Base-by-base conservation (phyloP, 2,113 vertebrate genomes). In the Syngnathoides biaculeatus region DNA sequence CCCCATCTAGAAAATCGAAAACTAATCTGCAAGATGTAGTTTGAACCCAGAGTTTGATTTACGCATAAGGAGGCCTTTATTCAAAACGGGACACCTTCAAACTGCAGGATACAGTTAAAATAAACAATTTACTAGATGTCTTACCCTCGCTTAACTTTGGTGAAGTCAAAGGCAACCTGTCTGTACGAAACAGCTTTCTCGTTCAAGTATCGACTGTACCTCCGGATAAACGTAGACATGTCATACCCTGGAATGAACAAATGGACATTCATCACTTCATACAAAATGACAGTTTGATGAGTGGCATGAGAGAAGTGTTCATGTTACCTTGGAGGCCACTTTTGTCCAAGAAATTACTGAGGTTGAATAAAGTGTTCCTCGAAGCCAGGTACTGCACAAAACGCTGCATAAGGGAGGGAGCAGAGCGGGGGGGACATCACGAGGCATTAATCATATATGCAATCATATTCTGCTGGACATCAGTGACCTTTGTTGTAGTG, bases 331-430 rank as follows among this genome's bases (percentile, higher is more conserved):
- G 97, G 79, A 96, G 93, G 78, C 97, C 97, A 86, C 95, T 98
- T 93, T 98, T 99, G 86, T 99, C 97, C 94, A 99, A 92, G 92
- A 99, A 99, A 90, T 99, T 99, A 90, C 96, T 99, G 90, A 98
- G 96, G 89, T 98, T 99, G 92, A 99, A 99, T 78, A 99, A 87
- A 69, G 97, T 99, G 84, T 99, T 99, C 92, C 97, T 97, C 90
- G 97, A 99, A 72, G 97, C 97, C 94, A 99, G 86, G 90, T 99
- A 99, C 79, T 99, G 97, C 90, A 99, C 96, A 91, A 99, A 98
- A 82, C 97, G 95, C 97, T 99, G 91, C 13, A 89, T 84, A 50
- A 22, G 17, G 7, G 24, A n/a, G 39, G 17, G 19, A 11, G 17
- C 20, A 35, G 52, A 20, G 39, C 56, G 17, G 2, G 26, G 2